A percentile compares a stretch with the other conserved stretches of the same genome.
Evolutionary conservation across 2,113 vertebrate species (phyloP).

Genomic region (Stigmatopora argus): DNA sequence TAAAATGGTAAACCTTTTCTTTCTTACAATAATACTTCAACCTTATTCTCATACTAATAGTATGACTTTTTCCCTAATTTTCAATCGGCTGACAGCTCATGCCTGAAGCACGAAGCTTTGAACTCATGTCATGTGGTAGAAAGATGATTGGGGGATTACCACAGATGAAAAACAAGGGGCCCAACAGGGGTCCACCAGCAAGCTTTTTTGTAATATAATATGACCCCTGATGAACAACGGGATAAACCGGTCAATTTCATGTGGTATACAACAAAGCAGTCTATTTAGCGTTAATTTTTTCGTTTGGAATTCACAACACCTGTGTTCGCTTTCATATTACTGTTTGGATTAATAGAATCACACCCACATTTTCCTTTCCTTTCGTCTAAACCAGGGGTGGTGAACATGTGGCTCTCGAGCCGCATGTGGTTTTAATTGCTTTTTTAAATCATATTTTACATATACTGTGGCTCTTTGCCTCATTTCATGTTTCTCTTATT

Average conservation of each 20-base stretch:
- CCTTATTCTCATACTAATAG: no score
- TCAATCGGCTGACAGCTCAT: conserved; percentile 62
- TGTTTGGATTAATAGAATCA: background rate
- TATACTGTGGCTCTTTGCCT: no score
- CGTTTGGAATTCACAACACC: background rate
- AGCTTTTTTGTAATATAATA: conserved; percentile 7
- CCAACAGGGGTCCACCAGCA: conserved; percentile 21
- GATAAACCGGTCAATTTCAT: background rate
- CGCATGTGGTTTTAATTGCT: no score
- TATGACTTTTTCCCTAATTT: background rate
- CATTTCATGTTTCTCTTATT: no score
- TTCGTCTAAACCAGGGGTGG: background rate
- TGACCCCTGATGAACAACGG: conserved; percentile 8
- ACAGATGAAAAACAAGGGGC: conserved; percentile 50
- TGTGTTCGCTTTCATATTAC: background rate
- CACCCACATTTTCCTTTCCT: background rate
- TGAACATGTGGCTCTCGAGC: no score
- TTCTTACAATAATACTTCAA: no score
- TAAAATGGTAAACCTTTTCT: no score
- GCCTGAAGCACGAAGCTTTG: conserved; percentile 52
- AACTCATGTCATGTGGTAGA: conserved; percentile 62
- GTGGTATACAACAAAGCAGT: background rate
- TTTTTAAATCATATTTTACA: no score
- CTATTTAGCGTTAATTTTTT: background rate
- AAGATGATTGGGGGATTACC: conserved; percentile 54